Evolutionary conservation across 2,888 invertebrate genomes (phyloP), one percentile per base, ranked within the genome.

Genomic region (Spisula solida): DNA sequence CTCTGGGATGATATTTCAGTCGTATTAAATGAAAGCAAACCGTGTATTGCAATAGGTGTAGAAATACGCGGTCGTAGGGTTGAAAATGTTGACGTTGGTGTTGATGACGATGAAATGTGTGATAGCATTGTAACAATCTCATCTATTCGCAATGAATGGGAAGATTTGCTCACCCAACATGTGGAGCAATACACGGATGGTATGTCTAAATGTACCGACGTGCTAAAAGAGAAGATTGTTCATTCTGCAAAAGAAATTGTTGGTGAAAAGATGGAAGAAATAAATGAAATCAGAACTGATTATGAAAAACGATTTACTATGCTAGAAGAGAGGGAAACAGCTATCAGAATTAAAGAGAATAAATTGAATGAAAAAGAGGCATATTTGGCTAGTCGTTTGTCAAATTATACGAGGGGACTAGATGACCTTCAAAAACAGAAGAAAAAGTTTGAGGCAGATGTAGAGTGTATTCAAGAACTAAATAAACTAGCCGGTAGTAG

Each of bases 401-500:
- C 78, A 10, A 86, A 86, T 66, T 92, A 86, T 81, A 91, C 91
- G 66, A 80, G 75, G 20, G 91, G 90, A 29, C 81, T 92, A 8
- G 88, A 87, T n/a, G 89, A 89, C 18, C 92, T 93, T 75, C 87
- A 93, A 70, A 85, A 81, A 51, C 79, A 91, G 29, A 91, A 91
- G 75, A 89, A 85, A 66, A 90, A 90, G 78, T 86, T 93, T 12
- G 92, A 91, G 79, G 87, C 89, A 14, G 94, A 94, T 48, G 70
- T 93, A 34, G 85, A 89, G 82, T 88, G 81, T 47, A 92, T 93
- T 34, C 86, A 92, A 85, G 85, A 83, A 16, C 90, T 91, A 56
- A 93, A 94, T 81, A 92, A 86, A 51, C 93, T 94, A 31, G 79
- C 89, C 16, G 94, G 94, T 14, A 90, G 90, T 12, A 89, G 91